Base-by-base conservation (phyloP, 2,888 invertebrate genomes). In the Flexamia atlantica region DNA sequence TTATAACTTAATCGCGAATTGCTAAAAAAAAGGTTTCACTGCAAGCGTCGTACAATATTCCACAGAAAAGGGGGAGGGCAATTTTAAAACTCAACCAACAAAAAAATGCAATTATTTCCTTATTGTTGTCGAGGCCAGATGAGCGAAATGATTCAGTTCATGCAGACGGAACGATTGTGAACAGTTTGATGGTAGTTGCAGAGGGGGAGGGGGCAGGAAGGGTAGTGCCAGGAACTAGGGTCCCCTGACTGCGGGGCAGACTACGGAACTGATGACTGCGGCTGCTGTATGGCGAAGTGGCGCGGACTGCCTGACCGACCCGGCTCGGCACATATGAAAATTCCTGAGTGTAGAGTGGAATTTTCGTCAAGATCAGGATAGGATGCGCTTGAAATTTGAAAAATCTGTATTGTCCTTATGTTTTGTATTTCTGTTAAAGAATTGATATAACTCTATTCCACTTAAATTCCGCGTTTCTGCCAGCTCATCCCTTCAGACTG, bases 181-280 rank as follows among this genome's bases (percentile, higher is more conserved):
- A 36, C 36, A 64, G 28, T 28, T 9, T 25, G 30, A 30, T 4
- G 14, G 25, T 28, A 12, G 64, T 28, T 30, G 17, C 10, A n/a
- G 28, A 17, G 64, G 64, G 14, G 25, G 12, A 30, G 30, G 64
- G 64, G 64, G 20, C 64, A 64, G 64, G 64, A 64, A 64, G 64
- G 64, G 64, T 64, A 64, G 64, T 28, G 64, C 64, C 64, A 64
- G 74, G 74, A 76, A 76, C 74, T 76, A 76, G 46, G 74, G 46
- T 76, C 74, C 28, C 20, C 10, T 46, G 46, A 46, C 50, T 46
- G 50, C 28, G 64, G 64, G 50, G 28, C 74, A 76, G 14, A 14
- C 70, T 14, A 17, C 74, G 46, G 74, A 46, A 76, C 74, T 76
- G 74, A 76, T 70, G 70, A 30, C 20, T 30, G 10, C 64, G 23